Evolutionary conservation across 37 sponge, comb jelly and placozoan genomes (phyloP).

Genomic region (Ephydatia muelleri): DNA sequence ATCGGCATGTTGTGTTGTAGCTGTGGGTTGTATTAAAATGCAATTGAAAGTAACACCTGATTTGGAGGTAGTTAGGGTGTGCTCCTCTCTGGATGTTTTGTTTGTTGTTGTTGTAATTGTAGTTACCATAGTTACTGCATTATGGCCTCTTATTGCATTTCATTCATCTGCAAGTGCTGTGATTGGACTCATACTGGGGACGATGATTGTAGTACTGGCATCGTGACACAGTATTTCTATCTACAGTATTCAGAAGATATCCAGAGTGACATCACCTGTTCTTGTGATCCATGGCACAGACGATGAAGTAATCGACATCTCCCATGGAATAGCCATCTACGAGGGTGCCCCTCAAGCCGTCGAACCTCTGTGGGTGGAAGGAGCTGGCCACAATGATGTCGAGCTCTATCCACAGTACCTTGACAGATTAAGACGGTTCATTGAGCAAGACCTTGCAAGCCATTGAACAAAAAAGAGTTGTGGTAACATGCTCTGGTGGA

Average conservation of each 20-base stretch:
- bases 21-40: too few relatives aligned
- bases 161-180: neutral
- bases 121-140: neutral
- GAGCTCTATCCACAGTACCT: conserved; percentile 94
- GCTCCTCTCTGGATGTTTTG: too few relatives aligned
- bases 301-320: conserved; percentile 98
- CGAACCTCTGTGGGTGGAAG: conserved; percentile 99
- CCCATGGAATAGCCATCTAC: conserved; percentile 93
- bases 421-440: conserved; percentile 88
- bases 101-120: neutral
- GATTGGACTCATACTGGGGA: too few relatives aligned
- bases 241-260: conserved; percentile 85
- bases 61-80: too few relatives aligned
- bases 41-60: too few relatives aligned
- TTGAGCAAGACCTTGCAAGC: conserved; percentile 53
- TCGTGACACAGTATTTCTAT: neutral
- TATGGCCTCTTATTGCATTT: neutral
- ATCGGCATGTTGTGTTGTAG: too few relatives aligned
- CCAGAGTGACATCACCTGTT: conserved; percentile 77
- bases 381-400: conserved; percentile 99
- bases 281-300: conserved; percentile 99
- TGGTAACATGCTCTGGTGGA: neutral
- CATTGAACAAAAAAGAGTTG: neutral
- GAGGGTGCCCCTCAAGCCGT: conserved; percentile 93
- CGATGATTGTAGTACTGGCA: too few relatives aligned